A percentile compares a stretch with the other conserved stretches of the same genome.
These are phyloP conservation scores for Austrofundulus limnaeus DNA, from an alignment of 2,113 vertebrate species.

Conservation along the genomic window DNA sequence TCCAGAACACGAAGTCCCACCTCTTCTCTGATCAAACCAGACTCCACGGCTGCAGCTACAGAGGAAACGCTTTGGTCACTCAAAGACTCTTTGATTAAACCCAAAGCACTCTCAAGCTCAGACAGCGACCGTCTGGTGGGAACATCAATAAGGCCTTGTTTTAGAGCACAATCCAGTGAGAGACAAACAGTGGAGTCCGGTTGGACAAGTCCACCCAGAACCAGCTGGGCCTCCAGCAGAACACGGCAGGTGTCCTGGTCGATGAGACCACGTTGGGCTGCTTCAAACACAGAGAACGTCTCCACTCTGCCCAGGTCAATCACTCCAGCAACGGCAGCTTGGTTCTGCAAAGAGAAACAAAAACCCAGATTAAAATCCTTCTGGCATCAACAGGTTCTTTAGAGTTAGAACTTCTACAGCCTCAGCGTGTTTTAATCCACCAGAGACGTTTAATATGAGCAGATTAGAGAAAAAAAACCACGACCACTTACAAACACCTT, in stretches of 20 bases:
- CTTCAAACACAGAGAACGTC: constrained; percentile 89
- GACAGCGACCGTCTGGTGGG: constrained; percentile 74
- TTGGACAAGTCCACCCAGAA: constrained; percentile 84
- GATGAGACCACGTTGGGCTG: constrained; percentile 91
- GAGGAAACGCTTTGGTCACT: constrained; percentile 66
- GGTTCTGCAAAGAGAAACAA: constrained; percentile 78
- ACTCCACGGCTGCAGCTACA: constrained; percentile 80
- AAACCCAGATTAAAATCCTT: constrained; percentile 2
- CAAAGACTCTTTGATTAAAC: constrained; percentile 56
- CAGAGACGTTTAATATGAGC: neutral
- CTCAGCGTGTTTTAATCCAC: neutral
- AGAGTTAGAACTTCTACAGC: neutral
- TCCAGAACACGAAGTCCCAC: constrained; percentile 86
- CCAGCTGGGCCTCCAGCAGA: constrained; percentile 90
- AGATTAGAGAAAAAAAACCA: constrained; percentile 29
- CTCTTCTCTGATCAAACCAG: constrained; percentile 80
- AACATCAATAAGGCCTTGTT: constrained; percentile 81
- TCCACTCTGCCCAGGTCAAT: constrained; percentile 94
- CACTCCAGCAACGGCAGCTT: constrained; percentile 86
- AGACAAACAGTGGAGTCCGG: constrained; percentile 80
- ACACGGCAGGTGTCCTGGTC: constrained; percentile 90
- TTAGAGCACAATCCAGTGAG: constrained; percentile 83
- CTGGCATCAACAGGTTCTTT: neutral
- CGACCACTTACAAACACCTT: constrained; percentile 29
- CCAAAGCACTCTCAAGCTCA: constrained; percentile 79